Conservation (phyloP, 2,113 vertebrate species). For the Labeo catla region DNA sequence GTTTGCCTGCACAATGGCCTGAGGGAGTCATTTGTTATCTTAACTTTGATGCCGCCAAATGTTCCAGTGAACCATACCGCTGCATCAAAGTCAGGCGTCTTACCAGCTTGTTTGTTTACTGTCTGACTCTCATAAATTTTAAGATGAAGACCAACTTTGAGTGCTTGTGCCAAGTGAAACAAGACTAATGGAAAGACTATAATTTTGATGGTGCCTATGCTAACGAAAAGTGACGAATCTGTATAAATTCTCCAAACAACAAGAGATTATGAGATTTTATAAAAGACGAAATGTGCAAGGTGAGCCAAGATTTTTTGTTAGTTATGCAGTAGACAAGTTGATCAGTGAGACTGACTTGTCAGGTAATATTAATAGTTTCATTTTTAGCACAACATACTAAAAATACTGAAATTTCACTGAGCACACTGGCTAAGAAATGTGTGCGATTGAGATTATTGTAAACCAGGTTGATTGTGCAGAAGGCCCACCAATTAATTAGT, state of each 20-base stretch:
- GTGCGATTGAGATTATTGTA: not conserved
- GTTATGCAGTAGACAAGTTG: no score
- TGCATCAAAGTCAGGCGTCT: conserved; percentile 33
- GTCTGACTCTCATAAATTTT: conserved; percentile 48
- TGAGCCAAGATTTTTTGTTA: not conserved
- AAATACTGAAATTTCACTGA: not conserved
- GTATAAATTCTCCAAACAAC: not conserved
- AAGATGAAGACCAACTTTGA: conserved; percentile 7
- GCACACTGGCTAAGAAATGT: not conserved
- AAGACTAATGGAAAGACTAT: not conserved
- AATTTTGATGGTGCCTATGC: not conserved
- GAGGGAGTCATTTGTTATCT: conserved; percentile 25
- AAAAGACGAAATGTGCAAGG: not conserved
- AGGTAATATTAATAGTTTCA: not conserved
- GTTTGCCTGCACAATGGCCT: not conserved
- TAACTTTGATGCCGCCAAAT: conserved; percentile 33
- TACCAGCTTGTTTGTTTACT: conserved; percentile 48
- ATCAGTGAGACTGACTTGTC: not conserved
- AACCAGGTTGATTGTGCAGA: not conserved
- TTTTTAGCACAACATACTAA: not conserved
- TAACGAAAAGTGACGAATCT: not conserved
- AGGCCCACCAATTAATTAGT: not conserved
- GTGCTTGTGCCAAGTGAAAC: conserved; percentile 41
- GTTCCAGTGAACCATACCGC: not conserved
- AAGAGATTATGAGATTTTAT: not conserved